A percentile compares a stretch with the other conserved stretches of the same genome.
These are phyloP conservation scores for Anarsia innoxiella DNA, from an alignment of 2,888 invertebrate species.

Conservation along the genomic window DNA sequence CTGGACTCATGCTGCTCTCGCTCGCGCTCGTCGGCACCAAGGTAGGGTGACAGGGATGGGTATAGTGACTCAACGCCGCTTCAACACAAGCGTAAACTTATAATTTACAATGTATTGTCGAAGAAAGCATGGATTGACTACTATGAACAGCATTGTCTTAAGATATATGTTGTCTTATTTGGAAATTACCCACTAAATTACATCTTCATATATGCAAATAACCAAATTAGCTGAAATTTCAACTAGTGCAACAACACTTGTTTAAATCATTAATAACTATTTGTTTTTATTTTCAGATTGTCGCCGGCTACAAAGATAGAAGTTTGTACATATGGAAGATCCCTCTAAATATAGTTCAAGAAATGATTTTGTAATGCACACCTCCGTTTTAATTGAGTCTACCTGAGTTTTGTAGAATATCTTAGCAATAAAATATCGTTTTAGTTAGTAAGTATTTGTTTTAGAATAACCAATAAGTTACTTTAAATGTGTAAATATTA, in stretches of 20 bases:
- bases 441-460: too few species aligned
- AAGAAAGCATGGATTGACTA: too few species aligned
- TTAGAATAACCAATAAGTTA: background rate
- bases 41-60: too few species aligned
- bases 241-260: background rate
- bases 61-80: too few species aligned
- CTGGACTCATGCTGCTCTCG: conserved; percentile 82
- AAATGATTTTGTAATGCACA: conserved; percentile 61
- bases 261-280: background rate
- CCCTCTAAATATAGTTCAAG: conserved; percentile 65
- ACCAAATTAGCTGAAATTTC: too few species aligned
- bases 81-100: too few species aligned
- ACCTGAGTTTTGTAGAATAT: conserved; percentile 27
- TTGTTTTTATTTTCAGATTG: conserved; percentile 76
- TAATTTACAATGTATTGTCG: too few species aligned
- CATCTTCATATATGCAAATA: too few species aligned
- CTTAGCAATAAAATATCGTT: background rate
- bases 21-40: conserved; percentile 79
- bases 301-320: conserved; percentile 81
- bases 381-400: conserved; percentile 11
- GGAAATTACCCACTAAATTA: too few species aligned
- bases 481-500: background rate
- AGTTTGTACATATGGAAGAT: conserved; percentile 79
- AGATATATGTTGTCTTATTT: too few species aligned
- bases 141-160: too few species aligned